Evolutionary conservation across 2,888 invertebrate species (phyloP).

Genomic region (Syritta pipiens): DNA sequence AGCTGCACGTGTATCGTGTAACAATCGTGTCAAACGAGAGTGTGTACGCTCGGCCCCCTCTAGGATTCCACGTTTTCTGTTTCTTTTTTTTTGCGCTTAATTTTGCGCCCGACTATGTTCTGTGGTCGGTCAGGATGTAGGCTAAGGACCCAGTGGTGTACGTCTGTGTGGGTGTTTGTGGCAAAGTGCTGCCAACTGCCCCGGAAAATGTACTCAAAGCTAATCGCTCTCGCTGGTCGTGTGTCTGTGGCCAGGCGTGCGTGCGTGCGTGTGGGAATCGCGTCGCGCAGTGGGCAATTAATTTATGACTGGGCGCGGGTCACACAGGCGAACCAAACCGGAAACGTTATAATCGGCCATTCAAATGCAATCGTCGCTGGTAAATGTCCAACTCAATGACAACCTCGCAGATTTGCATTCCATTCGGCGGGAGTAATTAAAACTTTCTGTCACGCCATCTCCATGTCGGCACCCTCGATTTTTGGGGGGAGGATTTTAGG

Average conservation of each 20-base stretch:
- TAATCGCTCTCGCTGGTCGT: slow-evolving; percentile 12
- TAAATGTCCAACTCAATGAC: slow-evolving; percentile 52
- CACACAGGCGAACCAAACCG: slow-evolving; percentile 45
- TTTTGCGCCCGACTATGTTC: slow-evolving; percentile 5
- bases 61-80: neutral
- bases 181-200: slow-evolving; percentile 28
- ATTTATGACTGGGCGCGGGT: slow-evolving; percentile 53
- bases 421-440: slow-evolving; percentile 63
- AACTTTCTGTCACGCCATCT: slow-evolving; percentile 66
- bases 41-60: slow-evolving; percentile 8
- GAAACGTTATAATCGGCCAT: slow-evolving; percentile 52
- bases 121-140: slow-evolving; percentile 16
- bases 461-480: slow-evolving; percentile 59
- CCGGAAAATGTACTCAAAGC: slow-evolving; percentile 24
- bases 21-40: slow-evolving; percentile 25
- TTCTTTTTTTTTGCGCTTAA: slow-evolving; percentile 9
- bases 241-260: neutral
- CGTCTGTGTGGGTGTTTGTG: too few species aligned
- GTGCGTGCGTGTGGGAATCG: too few species aligned
- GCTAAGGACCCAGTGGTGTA: slow-evolving; percentile 33
- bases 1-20: slow-evolving; percentile 32
- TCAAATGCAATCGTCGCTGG: slow-evolving; percentile 54
- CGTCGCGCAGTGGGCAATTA: slow-evolving; percentile 45
- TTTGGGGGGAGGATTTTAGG: slow-evolving; percentile 33
- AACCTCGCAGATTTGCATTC: slow-evolving; percentile 44